Evolutionary conservation across 2,797 vertebrate genomes (phyloP).

Genomic region (Takifugu rubripes): DNA sequence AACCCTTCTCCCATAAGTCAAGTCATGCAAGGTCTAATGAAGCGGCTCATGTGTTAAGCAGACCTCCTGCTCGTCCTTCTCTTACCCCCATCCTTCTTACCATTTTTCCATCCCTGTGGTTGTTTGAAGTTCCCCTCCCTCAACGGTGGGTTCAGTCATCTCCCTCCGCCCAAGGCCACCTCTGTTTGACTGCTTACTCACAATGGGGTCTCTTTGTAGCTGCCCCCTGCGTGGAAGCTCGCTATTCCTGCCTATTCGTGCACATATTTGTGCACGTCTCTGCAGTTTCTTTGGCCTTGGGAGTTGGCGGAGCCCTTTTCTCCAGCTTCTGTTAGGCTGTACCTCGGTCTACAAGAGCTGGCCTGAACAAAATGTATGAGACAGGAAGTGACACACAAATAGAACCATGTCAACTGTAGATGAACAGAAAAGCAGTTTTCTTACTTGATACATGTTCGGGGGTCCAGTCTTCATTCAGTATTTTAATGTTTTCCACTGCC

Average conservation of each 20-base stretch:
- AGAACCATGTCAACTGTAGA: slow-evolving; percentile 1
- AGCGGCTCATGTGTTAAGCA: slow-evolving; percentile 49
- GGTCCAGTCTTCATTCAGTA: slow-evolving; percentile 5
- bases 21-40: slow-evolving; percentile 39
- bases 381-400: slow-evolving; percentile 1
- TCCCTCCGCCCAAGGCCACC: slow-evolving; percentile 36
- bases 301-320: slow-evolving; percentile 15
- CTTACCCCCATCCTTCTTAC: slow-evolving; percentile 20
- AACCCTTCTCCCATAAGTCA: slow-evolving; percentile 15
- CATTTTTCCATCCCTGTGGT: slow-evolving; percentile 32
- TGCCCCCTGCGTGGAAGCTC: slow-evolving; percentile 12
- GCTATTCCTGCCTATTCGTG: slow-evolving; percentile 12
- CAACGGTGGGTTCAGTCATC: slow-evolving; percentile 19
- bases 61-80: slow-evolving; percentile 22
- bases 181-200: slow-evolving; percentile 44
- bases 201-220: slow-evolving; percentile 51
- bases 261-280: slow-evolving; percentile 7
- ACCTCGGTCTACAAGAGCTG: slow-evolving; percentile 24
- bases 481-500: background rate
- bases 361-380: slow-evolving; percentile 29
- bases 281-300: slow-evolving; percentile 34
- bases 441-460: slow-evolving; percentile 7
- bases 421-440: slow-evolving; percentile 1
- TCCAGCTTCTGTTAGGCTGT: slow-evolving; percentile 14
- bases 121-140: slow-evolving; percentile 50